Base-by-base conservation (phyloP, 1,140 invertebrate species). In the Lepidurus packardi region DNA sequence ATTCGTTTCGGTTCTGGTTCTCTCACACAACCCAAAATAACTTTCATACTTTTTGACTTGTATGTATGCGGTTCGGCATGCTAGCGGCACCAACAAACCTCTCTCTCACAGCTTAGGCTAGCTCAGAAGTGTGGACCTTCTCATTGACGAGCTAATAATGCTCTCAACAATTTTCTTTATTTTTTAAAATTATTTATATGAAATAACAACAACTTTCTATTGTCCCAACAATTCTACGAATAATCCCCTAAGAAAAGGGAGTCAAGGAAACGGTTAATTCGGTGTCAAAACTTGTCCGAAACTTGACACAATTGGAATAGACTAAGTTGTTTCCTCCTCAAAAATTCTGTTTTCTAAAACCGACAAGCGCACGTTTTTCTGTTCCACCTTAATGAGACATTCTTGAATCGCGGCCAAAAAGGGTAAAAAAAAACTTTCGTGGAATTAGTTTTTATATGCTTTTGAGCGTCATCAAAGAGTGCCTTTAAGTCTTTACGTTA, bases 1-100 rank as follows among this genome's bases (percentile, higher is more conserved):
- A 0, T 65, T 16, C 16, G 13, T 65, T 65, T 65, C 53, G n/a
- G 53, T 65, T 65, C 53, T 65, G 16, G 13, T 65, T 65, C 21
- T 21, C 21, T 21, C 21, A 10, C 53, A 65, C 53, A 65, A 65
- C 53, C 53, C 53, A 65, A 65, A 65, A 65, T 65, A 65, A 65
- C 53, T 21, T 65, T 65, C 53, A n/a, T 65, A 65, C 53, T 65
- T 65, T 34, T 65, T 65, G 53, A 65, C 53, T 65, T 65, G 53
- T 65, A 65, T 65, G 53, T 21, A 65, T 21, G 53, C n/a, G 21
- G 16, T 65, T 65, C 53, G 53, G 53, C 7, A 65, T 65, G 53
- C 53, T n/a, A 21, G 16, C 53, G 21, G 16, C 34, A 34, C 53
- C 53, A 65, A 65, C n/a, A 65, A 65, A 65, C 53, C 53, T 65